These are phyloP conservation scores for Drosophila rellima DNA, from an alignment of 2,888 invertebrate species.

Conservation along the genomic window DNA sequence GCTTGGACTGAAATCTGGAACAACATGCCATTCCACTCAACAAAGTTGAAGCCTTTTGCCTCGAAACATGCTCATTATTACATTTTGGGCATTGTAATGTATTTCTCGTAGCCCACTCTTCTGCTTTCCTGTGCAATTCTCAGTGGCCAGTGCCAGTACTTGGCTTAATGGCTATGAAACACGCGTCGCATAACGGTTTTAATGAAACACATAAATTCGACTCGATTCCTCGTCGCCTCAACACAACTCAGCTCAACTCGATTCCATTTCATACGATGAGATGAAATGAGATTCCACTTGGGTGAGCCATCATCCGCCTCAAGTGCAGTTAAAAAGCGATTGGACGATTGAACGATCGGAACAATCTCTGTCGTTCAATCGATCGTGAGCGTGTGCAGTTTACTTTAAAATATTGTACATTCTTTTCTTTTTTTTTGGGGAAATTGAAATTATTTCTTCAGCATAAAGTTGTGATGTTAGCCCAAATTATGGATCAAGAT, in stretches of 20 bases:
- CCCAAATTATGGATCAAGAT: too few species aligned
- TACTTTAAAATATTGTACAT: slow-evolving; percentile 45
- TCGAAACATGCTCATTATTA: slow-evolving; percentile 64
- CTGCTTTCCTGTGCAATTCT: slow-evolving; percentile 15
- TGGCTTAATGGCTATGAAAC: slow-evolving; percentile 71
- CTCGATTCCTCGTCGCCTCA: slow-evolving; percentile 47
- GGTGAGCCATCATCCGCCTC: slow-evolving; percentile 58
- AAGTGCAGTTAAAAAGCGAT: slow-evolving; percentile 43
- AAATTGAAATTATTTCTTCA: slow-evolving; percentile 19
- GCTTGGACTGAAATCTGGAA: slow-evolving; percentile 44
- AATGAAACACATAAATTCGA: slow-evolving; percentile 78
- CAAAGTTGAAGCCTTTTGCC: slow-evolving; percentile 20
- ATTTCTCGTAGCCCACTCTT: slow-evolving; percentile 16
- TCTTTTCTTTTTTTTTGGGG: slow-evolving; percentile 7
- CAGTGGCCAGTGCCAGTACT: slow-evolving; percentile 16
- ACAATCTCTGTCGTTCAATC: slow-evolving; percentile 25
- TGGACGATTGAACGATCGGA: slow-evolving; percentile 22
- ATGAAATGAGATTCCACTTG: slow-evolving; percentile 59
- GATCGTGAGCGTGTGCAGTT: slow-evolving; percentile 64
- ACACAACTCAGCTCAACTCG: slow-evolving; percentile 2
- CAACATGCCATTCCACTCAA: slow-evolving; percentile 49
- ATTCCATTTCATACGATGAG: not conserved
- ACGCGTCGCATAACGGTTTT: slow-evolving; percentile 77
- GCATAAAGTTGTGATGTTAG: too few species aligned
- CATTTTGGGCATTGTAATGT: slow-evolving; percentile 56